These are phyloP conservation scores for Lepidonotus clava DNA, from an alignment of 2,888 invertebrate genomes.

Conservation along the genomic window DNA sequence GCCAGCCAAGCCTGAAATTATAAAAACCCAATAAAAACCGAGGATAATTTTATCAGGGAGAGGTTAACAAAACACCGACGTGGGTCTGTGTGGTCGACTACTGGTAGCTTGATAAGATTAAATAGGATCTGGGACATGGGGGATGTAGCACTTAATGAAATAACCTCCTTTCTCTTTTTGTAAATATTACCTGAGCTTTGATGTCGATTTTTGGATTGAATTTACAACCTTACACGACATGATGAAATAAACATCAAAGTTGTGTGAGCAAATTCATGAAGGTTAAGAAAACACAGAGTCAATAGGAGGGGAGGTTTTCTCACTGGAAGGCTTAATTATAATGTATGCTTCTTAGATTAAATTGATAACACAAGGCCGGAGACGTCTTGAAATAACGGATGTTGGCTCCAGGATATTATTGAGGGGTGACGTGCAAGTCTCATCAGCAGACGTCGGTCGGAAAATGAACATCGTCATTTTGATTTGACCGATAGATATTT, in stretches of 20 bases:
- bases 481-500: slow-evolving; percentile 19
- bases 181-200: slow-evolving; percentile 35
- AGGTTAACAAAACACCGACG: slow-evolving; percentile 3
- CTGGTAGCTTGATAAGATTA: slow-evolving; percentile 6
- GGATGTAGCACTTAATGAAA: slow-evolving; percentile 23
- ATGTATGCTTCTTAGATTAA: slow-evolving; percentile 19
- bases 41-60: slow-evolving; percentile 21
- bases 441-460: not conserved
- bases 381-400: not conserved
- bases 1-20: not conserved
- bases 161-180: not conserved
- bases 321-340: not conserved
- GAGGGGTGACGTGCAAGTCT: not conserved
- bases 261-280: not conserved
- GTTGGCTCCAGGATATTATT: not conserved
- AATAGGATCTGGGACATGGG: not conserved
- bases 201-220: not conserved
- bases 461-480: slow-evolving; percentile 4
- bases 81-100: not conserved
- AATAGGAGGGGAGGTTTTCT: not conserved
- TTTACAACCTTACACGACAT: not conserved
- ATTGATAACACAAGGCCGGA: slow-evolving; percentile 13
- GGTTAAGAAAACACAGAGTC: not conserved
- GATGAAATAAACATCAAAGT: slow-evolving; percentile 19
- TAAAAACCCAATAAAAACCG: not conserved